Evolutionary conservation across 1,140 invertebrate genomes (phyloP), one percentile per base, ranked within the genome.

Genomic region (Uloborus diversus): DNA sequence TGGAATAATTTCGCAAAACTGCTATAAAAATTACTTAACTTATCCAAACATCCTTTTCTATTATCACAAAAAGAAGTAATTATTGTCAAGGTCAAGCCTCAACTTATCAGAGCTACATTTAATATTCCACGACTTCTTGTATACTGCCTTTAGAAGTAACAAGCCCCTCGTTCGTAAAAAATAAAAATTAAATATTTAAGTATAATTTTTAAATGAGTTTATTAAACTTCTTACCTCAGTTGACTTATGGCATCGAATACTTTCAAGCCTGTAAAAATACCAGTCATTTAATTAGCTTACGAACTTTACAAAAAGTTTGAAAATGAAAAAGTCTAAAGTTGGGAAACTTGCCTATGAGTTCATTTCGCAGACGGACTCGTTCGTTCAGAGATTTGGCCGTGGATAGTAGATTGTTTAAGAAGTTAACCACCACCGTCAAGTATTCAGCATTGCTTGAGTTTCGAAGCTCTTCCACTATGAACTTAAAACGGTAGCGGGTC

Each of bases 351-450:
- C 89, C 88, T 32, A 88, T 86, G 56, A 89, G 86, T 83, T 90
- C 89, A 57, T 88, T 88, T 53, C 89, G 82, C 7, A 89, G 85
- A 13, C 86, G 80, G 4, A 87, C 82, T 62, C 89, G 81, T 23
- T 88, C 85, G 42, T 85, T 81, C 1, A 86, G 47, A 13, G 87
- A 83, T 33, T 86, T 85, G 11, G 85, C 84, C 57, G 87, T 87
- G 11, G 89, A 85, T 17, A 90, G 87, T 20, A 89, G 83, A 81
- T 89, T 90, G 85, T 90, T 90, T 51, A 89, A 85, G 57, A 90
- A 87, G 20, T 87, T 87, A 47, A 89, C 80, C 3, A 90, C 70
- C 3, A 86, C 85, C 1, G 86, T 85, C 61, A 86, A 85, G 83
- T 89, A 90, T 13, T 83, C 82, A 30, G 83, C 69, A 65, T 85